Evolutionary conservation across 2,888 invertebrate genomes (phyloP).

Genomic region (Dynastes hyllus): DNA sequence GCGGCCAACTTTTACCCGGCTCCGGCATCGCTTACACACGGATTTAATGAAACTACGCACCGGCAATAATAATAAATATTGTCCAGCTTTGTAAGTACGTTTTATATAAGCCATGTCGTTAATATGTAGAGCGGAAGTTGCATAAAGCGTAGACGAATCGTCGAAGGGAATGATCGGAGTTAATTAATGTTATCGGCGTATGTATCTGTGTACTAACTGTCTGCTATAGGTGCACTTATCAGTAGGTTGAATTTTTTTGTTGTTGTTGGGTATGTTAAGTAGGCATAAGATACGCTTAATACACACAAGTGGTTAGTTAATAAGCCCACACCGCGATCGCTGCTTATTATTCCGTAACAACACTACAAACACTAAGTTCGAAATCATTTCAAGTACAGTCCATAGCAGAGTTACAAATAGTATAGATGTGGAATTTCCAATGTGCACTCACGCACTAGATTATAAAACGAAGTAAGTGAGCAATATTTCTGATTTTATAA

Average conservation of each 20-base stretch:
- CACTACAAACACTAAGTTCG: too few species aligned
- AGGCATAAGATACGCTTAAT: background rate
- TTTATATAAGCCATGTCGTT: background rate
- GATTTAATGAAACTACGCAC: conserved; percentile 36
- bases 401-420: too few species aligned
- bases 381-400: too few species aligned
- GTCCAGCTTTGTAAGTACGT: background rate
- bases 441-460: too few species aligned
- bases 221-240: conserved; percentile 9
- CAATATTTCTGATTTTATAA: too few species aligned
- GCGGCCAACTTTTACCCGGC: conserved; percentile 20
- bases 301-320: conserved; percentile 8
- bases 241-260: conserved; percentile 11
- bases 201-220: conserved; percentile 24
- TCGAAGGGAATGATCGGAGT: conserved; percentile 21
- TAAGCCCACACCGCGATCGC: background rate
- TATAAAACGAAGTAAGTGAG: too few species aligned
- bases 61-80: conserved; percentile 35
- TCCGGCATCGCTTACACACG: background rate
- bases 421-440: too few species aligned
- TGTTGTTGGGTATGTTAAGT: background rate
- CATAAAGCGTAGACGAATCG: conserved; percentile 22
- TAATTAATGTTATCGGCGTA: conserved; percentile 33
- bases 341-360: background rate
- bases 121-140: conserved; percentile 31